These are phyloP conservation scores for Phyllostomus hastatus DNA, from an alignment of 2,113 vertebrate species.

Conservation along the genomic window DNA sequence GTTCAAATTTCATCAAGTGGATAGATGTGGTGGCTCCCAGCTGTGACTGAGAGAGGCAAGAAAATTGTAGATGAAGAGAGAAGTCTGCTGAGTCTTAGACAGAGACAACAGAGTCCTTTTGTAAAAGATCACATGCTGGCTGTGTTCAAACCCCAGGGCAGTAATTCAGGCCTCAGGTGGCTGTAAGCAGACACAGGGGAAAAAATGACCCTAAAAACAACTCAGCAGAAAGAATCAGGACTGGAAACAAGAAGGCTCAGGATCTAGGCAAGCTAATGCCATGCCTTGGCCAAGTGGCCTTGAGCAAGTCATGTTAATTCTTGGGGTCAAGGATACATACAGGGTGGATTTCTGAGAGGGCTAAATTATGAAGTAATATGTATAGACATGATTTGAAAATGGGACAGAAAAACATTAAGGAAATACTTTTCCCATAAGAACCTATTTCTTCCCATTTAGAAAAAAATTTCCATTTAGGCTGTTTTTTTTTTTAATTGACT, in stretches of 20 bases:
- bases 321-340: neutral
- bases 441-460: neutral
- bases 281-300: neutral
- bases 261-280: neutral
- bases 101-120: neutral
- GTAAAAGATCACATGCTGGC: neutral
- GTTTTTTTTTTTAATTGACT: neutral
- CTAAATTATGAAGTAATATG: neutral
- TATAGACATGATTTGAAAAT: neutral
- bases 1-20: conserved; percentile 62
- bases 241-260: neutral
- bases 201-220: conserved; percentile 12
- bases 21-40: conserved; percentile 46
- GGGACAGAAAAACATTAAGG: neutral
- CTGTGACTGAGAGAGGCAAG: conserved; percentile 57
- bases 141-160: conserved; percentile 15
- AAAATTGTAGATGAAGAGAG: conserved; percentile 44
- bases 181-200: neutral
- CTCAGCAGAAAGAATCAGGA: neutral
- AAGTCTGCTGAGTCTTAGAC: conserved; percentile 15
- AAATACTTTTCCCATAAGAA: neutral
- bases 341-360: neutral
- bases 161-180: conserved; percentile 28
- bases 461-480: neutral
- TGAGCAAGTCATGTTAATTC: neutral